Evolutionary conservation across 2,113 vertebrate genomes (phyloP).

Genomic region (Siphamia tubifer): DNA sequence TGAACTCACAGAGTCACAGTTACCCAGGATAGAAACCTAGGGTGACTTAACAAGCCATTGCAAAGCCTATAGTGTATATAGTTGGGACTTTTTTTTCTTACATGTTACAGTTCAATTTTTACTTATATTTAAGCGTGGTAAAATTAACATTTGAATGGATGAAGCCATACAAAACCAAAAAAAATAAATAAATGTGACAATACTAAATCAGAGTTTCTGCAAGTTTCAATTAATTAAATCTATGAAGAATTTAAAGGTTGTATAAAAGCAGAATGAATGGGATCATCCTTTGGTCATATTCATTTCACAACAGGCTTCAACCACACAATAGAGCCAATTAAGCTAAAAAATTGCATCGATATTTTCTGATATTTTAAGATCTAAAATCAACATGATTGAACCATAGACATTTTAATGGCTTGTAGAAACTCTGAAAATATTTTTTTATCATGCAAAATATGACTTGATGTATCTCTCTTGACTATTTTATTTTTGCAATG

Average conservation of each 20-base stretch:
- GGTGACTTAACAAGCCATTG: conserved; percentile 9
- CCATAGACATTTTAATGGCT: too few species aligned
- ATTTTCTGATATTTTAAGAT: too few species aligned
- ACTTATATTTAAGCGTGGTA: conserved; percentile 1
- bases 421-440: too few species aligned
- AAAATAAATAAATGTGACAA: conserved; percentile 35
- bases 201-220: neutral
- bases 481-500: neutral
- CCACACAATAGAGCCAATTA: too few species aligned
- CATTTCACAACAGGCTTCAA: too few species aligned
- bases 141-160: conserved; percentile 50
- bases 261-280: too few species aligned
- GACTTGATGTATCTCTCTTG: conserved; percentile 12
- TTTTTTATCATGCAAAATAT: conserved; percentile 28
- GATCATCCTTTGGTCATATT: too few species aligned
- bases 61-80: conserved; percentile 38
- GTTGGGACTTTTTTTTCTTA: neutral
- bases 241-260: too few species aligned
- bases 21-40: conserved; percentile 65
- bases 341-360: too few species aligned
- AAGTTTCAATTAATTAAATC: too few species aligned
- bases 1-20: conserved; percentile 47
- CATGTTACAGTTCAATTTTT: neutral
- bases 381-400: too few species aligned
- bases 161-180: conserved; percentile 51